Percentiles rank a stretch among this genome's conserved stretches.
These are phyloP conservation scores for Leucophenga maculata DNA, from an alignment of 2,888 invertebrate species.

Conservation along the genomic window DNA sequence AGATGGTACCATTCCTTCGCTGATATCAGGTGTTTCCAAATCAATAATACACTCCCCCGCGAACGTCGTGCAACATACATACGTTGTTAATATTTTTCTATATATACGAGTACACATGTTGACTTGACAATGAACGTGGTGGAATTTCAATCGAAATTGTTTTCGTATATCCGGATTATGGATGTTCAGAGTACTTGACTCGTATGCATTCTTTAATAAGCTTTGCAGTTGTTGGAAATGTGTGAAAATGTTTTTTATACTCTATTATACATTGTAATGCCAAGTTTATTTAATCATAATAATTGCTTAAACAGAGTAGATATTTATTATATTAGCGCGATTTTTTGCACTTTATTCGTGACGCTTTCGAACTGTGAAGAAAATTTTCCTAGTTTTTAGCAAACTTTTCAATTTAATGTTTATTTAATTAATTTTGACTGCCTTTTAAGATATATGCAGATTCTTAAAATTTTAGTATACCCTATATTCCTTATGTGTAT, in stretches of 20 bases:
- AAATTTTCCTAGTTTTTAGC: too few relatives aligned
- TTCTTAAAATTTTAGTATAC: not conserved
- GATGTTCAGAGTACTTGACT: too few relatives aligned
- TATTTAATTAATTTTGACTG: too few relatives aligned
- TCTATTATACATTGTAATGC: not conserved
- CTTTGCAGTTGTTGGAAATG: conserved; percentile 23
- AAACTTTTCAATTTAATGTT: too few relatives aligned
- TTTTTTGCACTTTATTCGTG: not conserved
- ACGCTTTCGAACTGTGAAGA: not conserved
- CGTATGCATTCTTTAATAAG: too few relatives aligned
- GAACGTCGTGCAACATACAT: not conserved
- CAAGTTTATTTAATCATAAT: too few relatives aligned
- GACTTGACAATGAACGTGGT: conserved; percentile 34
- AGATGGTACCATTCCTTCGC: not conserved
- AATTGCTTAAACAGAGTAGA: too few relatives aligned
- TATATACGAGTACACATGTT: not conserved
- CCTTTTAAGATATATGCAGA: not conserved
- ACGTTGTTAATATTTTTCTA: not conserved
- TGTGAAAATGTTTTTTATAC: conserved; percentile 34
- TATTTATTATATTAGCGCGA: not conserved
- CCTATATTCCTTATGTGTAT: too few relatives aligned
- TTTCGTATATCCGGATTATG: conserved; percentile 37
- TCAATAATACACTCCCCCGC: not conserved
- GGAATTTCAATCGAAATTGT: conserved; percentile 40
- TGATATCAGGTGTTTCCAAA: not conserved